A percentile compares a stretch with the other conserved stretches of the same genome.
Evolutionary conservation across 2,113 vertebrate species (phyloP).

Genomic region (Buteo buteo): DNA sequence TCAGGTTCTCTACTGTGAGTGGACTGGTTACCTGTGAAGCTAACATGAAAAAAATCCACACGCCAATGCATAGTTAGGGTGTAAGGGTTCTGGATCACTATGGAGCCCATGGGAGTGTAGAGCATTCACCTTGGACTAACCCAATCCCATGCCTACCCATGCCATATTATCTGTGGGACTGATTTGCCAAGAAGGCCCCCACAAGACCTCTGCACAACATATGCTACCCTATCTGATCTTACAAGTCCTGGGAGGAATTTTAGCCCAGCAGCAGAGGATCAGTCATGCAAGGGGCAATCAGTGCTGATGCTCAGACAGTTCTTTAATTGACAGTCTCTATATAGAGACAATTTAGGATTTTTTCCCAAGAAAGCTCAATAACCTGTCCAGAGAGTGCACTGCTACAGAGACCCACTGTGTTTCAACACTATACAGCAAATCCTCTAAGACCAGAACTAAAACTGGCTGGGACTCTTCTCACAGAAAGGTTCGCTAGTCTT

Average conservation of each 20-base stretch:
- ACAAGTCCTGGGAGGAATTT: neutral
- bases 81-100: neutral
- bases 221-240: neutral
- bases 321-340: neutral
- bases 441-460: neutral
- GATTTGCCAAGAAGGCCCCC: neutral
- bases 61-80: neutral
- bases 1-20: neutral
- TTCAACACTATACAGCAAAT: neutral
- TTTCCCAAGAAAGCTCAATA: neutral
- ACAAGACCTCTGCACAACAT: neutral
- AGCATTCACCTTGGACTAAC: neutral
- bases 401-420: neutral
- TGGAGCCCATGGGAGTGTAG: accelerated
- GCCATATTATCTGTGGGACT: neutral
- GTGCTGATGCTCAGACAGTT: neutral
- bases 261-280: neutral
- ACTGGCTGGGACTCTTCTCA: neutral
- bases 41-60: neutral
- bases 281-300: neutral
- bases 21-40: neutral
- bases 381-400: neutral
- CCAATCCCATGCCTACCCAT: neutral
- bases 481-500: neutral
- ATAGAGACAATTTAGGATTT: neutral